These are phyloP conservation scores for Apamea monoglypha DNA, from an alignment of 2,888 invertebrate genomes.

Conservation along the genomic window DNA sequence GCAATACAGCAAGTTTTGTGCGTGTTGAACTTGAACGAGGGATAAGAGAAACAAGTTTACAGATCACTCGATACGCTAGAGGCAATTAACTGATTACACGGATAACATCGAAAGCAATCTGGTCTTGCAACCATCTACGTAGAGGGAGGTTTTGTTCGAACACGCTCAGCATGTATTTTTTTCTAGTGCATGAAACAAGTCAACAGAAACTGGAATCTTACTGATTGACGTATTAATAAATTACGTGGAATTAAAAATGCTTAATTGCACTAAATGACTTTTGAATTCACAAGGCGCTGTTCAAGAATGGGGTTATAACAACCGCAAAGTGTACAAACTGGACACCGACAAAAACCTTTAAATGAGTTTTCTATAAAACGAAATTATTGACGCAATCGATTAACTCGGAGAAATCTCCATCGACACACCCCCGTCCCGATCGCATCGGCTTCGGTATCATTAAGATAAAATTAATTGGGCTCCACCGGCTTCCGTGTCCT, in stretches of 20 bases:
- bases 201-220: slow-evolving; percentile 29
- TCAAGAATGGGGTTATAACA: slow-evolving; percentile 25
- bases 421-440: slow-evolving; percentile 68
- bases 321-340: slow-evolving; percentile 27
- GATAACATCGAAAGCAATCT: slow-evolving; percentile 56
- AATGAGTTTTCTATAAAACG: slow-evolving; percentile 62
- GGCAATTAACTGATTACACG: slow-evolving; percentile 61
- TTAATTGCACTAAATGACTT: slow-evolving; percentile 23
- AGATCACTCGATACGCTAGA: slow-evolving; percentile 43
- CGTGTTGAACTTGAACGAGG: slow-evolving; percentile 20
- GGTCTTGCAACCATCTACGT: slow-evolving; percentile 23
- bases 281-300: slow-evolving; percentile 3
- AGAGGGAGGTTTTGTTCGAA: slow-evolving; percentile 18
- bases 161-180: background rate
- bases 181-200: slow-evolving; percentile 31
- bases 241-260: slow-evolving; percentile 28
- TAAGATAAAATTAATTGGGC: slow-evolving; percentile 87
- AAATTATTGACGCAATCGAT: slow-evolving; percentile 79
- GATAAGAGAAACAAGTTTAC: slow-evolving; percentile 47
- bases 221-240: slow-evolving; percentile 32
- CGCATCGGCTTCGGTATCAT: slow-evolving; percentile 73
- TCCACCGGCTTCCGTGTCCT: slow-evolving; percentile 88
- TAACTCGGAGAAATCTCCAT: slow-evolving; percentile 78
- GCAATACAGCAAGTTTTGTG: slow-evolving; percentile 39
- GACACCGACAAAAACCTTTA: slow-evolving; percentile 55